Base-by-base conservation (phyloP, 2,797 vertebrate genomes). In the Siniperca undulata region DNA sequence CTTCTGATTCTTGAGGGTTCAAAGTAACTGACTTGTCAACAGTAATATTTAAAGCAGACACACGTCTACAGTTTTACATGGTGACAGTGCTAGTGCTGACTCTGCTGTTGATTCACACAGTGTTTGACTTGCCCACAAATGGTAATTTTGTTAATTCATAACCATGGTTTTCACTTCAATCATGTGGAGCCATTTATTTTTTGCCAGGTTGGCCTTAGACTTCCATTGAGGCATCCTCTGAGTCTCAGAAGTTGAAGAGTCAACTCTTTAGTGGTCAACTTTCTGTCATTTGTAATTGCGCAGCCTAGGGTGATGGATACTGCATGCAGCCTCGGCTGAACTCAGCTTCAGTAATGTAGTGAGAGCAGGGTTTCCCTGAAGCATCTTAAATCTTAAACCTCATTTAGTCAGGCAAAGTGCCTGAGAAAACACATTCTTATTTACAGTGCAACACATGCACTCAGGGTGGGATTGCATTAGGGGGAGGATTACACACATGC, bases 321-420 rank as follows among this genome's bases (percentile, higher is more conserved):
- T 87, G 76, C 78, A 36, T 7, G 58, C 64, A 83, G 77, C 88
- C 91, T 92, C 64, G 40, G 67, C 74, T 91, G 84, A 92, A 90
- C 91, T 82, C 74, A 20, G 78, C 59, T 75, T 80, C 77, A 73
- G 81, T 83, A 56, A 73, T 84, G 70, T 24, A 89, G 81, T 50
- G 62, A 84, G 88, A 81, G 77, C 13, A 69, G 74, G 85, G 80
- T 78, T 89, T 90, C 85, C 90, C 89, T 77, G 70, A 89, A 89
- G 87, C 80, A 81, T 89, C 85, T 82, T 93, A 88, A 89, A 92
- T 91, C 84, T 86, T 75, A 78, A 85, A 82, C 83, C 72, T 88
- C 85, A 91, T 92, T 92, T 88, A 87, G 78, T 69, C 75, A 60
- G 86, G 92, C 86, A 68, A 50, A 55, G 65, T 50, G 80, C 91